Evolutionary conservation across 2,113 vertebrate species (phyloP).

Genomic region (Austrofundulus limnaeus): DNA sequence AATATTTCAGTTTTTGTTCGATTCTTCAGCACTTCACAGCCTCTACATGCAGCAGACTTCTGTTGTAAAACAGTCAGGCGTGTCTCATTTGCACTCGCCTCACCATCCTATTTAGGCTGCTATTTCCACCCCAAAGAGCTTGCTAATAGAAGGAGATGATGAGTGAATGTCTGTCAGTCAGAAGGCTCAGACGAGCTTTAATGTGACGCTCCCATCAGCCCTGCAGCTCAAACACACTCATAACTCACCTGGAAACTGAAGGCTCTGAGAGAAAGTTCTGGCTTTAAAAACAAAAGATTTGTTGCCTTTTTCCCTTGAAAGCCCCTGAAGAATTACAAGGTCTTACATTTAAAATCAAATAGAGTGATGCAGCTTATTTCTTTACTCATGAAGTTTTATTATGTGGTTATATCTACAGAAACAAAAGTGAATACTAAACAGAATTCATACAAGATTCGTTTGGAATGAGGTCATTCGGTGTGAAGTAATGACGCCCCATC

Average conservation of each 20-base stretch:
- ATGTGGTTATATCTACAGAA: neutral
- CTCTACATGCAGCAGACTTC: constrained; percentile 7
- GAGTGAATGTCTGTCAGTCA: constrained; percentile 27
- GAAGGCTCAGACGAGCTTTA: constrained; percentile 23
- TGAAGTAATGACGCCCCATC: constrained; percentile 14
- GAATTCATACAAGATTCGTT: constrained; percentile 2
- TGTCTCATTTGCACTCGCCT: constrained; percentile 19
- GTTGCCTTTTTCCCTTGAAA: neutral
- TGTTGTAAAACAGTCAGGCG: constrained; percentile 22
- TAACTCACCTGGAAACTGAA: constrained; percentile 5
- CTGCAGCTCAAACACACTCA: constrained; percentile 18
- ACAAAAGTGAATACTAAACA: neutral
- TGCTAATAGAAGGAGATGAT: constrained; percentile 3
- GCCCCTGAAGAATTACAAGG: constrained; percentile 14
- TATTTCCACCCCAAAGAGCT: constrained; percentile 27
- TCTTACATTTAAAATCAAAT: neutral
- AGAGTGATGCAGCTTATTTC: neutral
- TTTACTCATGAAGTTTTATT: neutral
- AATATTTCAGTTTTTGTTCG: neutral
- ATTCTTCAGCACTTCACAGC: no score
- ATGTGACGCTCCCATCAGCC: constrained; percentile 13
- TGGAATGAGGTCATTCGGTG: constrained; percentile 15
- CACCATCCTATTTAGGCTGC: constrained; percentile 19
- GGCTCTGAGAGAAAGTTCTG: neutral
- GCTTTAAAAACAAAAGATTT: neutral